Percentiles rank a stretch among this genome's conserved stretches.
phyloP scores from a whole-genome alignment of 2,888 invertebrate species.

The Orchesellides sinensis region DNA sequence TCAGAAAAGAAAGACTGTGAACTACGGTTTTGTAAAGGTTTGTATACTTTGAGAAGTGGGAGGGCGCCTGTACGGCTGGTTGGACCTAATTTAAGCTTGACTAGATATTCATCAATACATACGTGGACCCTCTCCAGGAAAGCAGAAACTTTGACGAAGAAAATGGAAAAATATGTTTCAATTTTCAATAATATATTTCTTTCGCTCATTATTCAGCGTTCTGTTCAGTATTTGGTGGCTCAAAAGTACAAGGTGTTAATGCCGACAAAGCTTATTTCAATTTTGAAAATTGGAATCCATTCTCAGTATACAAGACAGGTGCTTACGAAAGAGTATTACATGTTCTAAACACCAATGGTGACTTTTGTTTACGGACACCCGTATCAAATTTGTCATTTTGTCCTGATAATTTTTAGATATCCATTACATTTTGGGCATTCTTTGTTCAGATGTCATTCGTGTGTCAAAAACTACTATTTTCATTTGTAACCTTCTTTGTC shows the following conservation, averaged over 20 bases:
- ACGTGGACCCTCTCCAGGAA: neutral
- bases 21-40: conserved; percentile 39
- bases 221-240: neutral
- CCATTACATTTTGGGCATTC: too few relatives aligned
- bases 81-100: neutral
- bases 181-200: conserved; percentile 40
- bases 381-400: neutral
- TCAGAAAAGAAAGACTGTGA: conserved; percentile 21
- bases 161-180: conserved; percentile 18
- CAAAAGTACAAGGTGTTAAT: neutral
- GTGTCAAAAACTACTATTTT: too few relatives aligned
- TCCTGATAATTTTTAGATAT: too few relatives aligned
- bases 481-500: too few relatives aligned
- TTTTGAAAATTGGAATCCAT: neutral
- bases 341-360: too few relatives aligned
- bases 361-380: neutral
- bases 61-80: conserved; percentile 44
- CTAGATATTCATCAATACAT: neutral
- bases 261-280: conserved; percentile 4
- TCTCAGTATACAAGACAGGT: neutral
- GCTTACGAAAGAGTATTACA: too few relatives aligned
- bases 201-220: neutral
- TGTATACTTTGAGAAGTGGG: conserved; percentile 29
- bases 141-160: neutral
- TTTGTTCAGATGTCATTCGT: too few relatives aligned